These are phyloP conservation scores for Antheraea yamamai DNA, from an alignment of 2,888 invertebrate species.

Conservation along the genomic window DNA sequence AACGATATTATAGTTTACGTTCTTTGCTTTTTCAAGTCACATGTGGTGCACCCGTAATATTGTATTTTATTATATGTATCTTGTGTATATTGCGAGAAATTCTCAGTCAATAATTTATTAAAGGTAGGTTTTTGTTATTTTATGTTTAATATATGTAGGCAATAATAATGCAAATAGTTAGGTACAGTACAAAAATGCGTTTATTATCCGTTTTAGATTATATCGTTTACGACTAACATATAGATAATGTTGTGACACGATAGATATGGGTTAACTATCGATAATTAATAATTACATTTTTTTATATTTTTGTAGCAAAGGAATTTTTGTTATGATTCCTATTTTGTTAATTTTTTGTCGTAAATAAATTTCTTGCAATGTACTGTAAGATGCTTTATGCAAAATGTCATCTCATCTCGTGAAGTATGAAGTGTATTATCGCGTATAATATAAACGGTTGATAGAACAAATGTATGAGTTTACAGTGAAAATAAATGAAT, in stretches of 20 bases:
- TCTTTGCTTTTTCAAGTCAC: conserved; percentile 57
- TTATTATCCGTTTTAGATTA: not conserved
- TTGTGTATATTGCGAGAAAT: conserved; percentile 18
- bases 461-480: conserved; percentile 79
- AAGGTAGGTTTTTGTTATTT: not conserved
- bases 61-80: not conserved
- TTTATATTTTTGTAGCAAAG: not conserved
- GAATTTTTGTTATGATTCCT: not conserved
- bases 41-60: conserved; percentile 71
- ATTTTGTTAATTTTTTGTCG: not conserved
- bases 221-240: not conserved
- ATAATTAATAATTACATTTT: not conserved
- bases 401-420: conserved; percentile 23
- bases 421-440: conserved; percentile 57
- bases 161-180: not conserved
- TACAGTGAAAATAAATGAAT: conserved; percentile 79
- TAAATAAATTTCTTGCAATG: conserved; percentile 13
- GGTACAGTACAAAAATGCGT: not conserved
- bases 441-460: conserved; percentile 74
- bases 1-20: conserved; percentile 13
- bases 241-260: not conserved
- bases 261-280: not conserved
- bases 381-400: conserved; percentile 9
- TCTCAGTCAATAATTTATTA: not conserved
- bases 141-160: not conserved